Percentiles rank a stretch among this genome's conserved stretches.
These are phyloP conservation scores for Pocillopora verrucosa DNA, from an alignment of 64 coral and sea anemone genomes.

Conservation along the genomic window DNA sequence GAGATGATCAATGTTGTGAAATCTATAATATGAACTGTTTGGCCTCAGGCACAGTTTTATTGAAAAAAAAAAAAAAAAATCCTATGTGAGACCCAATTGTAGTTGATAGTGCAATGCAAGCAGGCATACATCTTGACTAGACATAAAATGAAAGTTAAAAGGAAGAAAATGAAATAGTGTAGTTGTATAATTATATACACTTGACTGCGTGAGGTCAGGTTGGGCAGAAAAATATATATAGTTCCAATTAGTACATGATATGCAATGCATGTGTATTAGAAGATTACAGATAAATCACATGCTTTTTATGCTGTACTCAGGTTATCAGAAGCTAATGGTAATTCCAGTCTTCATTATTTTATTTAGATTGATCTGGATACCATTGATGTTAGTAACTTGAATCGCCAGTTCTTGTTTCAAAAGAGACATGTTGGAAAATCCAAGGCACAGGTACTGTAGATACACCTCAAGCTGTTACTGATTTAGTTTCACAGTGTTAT, in stretches of 20 bases:
- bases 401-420: conserved; percentile 98
- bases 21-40: too few species aligned
- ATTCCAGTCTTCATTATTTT: neutral
- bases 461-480: neutral
- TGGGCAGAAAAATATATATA: too few species aligned
- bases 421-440: conserved; percentile 97
- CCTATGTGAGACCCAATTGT: neutral
- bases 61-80: neutral
- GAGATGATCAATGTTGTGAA: too few species aligned
- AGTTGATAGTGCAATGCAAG: too few species aligned
- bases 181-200: too few species aligned
- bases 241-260: too few species aligned
- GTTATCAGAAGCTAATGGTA: neutral
- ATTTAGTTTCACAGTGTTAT: neutral
- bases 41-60: neutral
- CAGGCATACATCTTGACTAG: too few species aligned
- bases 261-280: too few species aligned
- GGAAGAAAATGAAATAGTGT: too few species aligned
- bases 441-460: conserved; percentile 78
- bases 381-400: conserved; percentile 99
- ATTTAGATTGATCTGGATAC: conserved; percentile 95
- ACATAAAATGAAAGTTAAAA: neutral
- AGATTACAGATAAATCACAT: too few species aligned
- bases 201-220: too few species aligned
- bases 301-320: neutral